Percentiles rank a stretch among this genome's conserved stretches.
These are phyloP conservation scores for Mustelus asterias DNA, from an alignment of 2,113 vertebrate species.

Conservation along the genomic window DNA sequence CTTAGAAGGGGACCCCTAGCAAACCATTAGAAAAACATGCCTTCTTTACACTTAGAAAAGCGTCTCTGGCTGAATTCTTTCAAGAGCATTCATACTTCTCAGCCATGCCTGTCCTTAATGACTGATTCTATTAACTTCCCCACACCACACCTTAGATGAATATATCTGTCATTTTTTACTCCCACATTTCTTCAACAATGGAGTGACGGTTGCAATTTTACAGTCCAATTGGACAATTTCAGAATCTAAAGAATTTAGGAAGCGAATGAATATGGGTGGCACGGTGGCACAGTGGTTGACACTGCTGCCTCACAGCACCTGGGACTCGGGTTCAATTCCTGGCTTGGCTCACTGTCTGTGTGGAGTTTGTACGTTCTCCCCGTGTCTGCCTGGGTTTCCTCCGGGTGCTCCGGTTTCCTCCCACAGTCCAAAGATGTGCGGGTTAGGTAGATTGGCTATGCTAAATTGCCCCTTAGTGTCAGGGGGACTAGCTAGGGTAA, in stretches of 20 bases:
- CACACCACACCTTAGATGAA: not conserved
- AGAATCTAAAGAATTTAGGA: not conserved
- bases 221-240: not conserved
- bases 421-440: too few species aligned
- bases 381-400: too few species aligned
- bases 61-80: not conserved
- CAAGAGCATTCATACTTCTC: not conserved
- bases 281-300: too few species aligned
- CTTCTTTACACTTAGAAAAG: not conserved
- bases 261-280: not conserved
- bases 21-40: not conserved
- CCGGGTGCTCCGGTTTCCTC: too few species aligned
- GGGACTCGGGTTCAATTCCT: too few species aligned
- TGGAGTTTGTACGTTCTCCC: too few species aligned
- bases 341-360: too few species aligned
- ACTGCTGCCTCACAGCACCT: too few species aligned
- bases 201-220: not conserved
- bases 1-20: not conserved
- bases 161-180: not conserved
- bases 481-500: too few species aligned
- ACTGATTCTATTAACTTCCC: not conserved
- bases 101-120: not conserved
- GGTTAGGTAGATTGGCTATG: too few species aligned
- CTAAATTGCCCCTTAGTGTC: too few species aligned
- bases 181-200: not conserved